Base-by-base conservation (phyloP, 2,888 invertebrate species). In the Agrotis puta region DNA sequence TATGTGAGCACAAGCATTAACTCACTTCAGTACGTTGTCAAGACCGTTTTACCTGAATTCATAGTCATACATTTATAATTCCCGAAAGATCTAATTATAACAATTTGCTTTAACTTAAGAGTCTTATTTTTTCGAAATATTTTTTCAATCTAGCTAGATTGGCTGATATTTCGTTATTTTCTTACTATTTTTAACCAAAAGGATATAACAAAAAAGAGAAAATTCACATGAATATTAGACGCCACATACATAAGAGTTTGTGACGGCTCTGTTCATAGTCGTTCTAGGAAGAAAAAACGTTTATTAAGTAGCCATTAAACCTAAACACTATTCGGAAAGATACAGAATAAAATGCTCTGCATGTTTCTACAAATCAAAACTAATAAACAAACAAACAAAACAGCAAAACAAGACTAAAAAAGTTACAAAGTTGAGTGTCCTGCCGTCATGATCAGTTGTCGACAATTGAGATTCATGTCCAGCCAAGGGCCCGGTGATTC, bases 391-490 rank as follows among this genome's bases (percentile, higher is more conserved):
- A 74, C 75, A 75, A 18, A 64, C 57, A 51, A 39, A 59, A 62
- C 47, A 53, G 45, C 16, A 64, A 16, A 68, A 65, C 53, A 63
- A 63, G 70, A 62, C 43, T 50, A 67, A 79, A 79, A 85, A 77
- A 80, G 65, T 20, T 22, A 61, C 39, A 72, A 76, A 87, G 87
- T 87, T 81, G 81, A 87, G 82, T 83, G 86, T 69, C 86, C 86
- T 81, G 70, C 78, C 79, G 84, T 85, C 85, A 82, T 14, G 58
- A 59, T 65, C 77, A 79, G 75, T 84, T 84, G 81, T 57, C 63
- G 20, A 77, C 87, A 88, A 88, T 88, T 88, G 88, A 88, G 88
- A 88, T 88, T 87, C 87, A 88, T 88, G 83, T 72, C 64, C 76
- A 71, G 20, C 63, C 77, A 86, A 86, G 86, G 85, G 82, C 79